Conservation (phyloP, 2,113 vertebrate species). For the Anas platyrhynchos region DNA sequence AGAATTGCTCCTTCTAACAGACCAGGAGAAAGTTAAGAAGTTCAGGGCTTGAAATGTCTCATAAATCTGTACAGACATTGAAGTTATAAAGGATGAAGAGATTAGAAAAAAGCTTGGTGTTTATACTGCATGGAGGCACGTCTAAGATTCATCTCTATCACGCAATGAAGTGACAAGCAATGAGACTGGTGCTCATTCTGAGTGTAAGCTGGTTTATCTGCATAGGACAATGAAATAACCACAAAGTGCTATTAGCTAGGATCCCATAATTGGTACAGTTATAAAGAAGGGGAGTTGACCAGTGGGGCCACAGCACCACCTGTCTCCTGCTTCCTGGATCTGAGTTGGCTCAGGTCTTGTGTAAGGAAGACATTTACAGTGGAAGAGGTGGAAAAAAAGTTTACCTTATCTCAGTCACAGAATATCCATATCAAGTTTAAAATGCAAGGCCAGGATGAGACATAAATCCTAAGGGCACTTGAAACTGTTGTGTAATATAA, state of each 20-base stretch:
- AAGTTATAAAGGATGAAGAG: neutral
- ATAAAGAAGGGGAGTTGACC: neutral
- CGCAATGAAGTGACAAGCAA: neutral
- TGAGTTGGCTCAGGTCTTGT: neutral
- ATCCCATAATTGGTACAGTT: neutral
- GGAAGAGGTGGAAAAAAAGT: neutral
- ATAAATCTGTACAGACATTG: neutral
- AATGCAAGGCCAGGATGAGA: neutral
- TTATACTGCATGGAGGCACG: neutral
- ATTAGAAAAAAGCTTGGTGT: neutral
- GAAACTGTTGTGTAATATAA: neutral
- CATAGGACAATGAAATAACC: neutral
- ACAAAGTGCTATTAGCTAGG: neutral
- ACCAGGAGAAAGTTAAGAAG: neutral
- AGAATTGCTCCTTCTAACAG: neutral
- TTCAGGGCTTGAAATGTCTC: neutral
- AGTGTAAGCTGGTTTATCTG: neutral
- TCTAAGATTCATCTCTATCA: neutral
- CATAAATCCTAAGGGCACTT: neutral
- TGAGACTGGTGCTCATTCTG: neutral
- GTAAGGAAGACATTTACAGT: neutral
- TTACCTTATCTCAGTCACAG: neutral
- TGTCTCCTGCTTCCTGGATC: neutral
- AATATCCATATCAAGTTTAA: conserved; percentile 10
- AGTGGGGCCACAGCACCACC: neutral